Base-by-base conservation (phyloP, 2,888 invertebrate species). In the Plebejus argus region DNA sequence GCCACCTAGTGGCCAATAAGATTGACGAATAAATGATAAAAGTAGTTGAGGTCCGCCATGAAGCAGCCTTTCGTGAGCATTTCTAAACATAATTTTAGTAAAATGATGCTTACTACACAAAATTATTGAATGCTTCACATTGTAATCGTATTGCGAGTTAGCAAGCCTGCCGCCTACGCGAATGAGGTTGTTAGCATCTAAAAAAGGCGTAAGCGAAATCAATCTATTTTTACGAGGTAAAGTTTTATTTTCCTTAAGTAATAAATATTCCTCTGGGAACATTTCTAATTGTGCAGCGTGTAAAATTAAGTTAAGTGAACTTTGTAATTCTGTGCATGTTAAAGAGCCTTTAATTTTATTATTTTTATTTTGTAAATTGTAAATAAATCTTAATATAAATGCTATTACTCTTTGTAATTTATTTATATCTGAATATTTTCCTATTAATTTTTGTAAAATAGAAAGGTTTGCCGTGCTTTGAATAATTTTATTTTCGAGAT, bases 101-200 rank as follows among this genome's bases (percentile, higher is more conserved):
- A 49, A 49, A 49, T 12, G n/a, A 61, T 76, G 58, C 35, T 76
- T 76, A 58, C 35, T 58, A 28, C 76, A 18, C 58, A 76, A 23
- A 18, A 76, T 35, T 8, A 58, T 33, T 18, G 76, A 58, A 61
- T 76, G 58, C 58, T 61, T 76, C 18, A 76, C 58, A n/a, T 61
- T n/a, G n/a, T 76, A 76, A 15, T n/a, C 61, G 33, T 76, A 58
- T n/a, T 61, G 23, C 15, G 58, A 58, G 33, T 76, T 76, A 35
- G 56, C 56, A 23, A 76, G 28, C 6, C 76, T 28, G 8, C 58
- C 76, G 7, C 61, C 76, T 76, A 76, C 76, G 5, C 76, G 58
- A 76, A 76, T 61, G 8, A 76, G 28, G 20, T 76, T 56, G 23
- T 61, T 28, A 20, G 23, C 20, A 28, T 76, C 35, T n/a, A 76